A percentile compares a stretch with the other conserved stretches of the same genome.
These are phyloP conservation scores for Strigamia crassipes DNA, from an alignment of 2,888 invertebrate genomes.

Conservation along the genomic window DNA sequence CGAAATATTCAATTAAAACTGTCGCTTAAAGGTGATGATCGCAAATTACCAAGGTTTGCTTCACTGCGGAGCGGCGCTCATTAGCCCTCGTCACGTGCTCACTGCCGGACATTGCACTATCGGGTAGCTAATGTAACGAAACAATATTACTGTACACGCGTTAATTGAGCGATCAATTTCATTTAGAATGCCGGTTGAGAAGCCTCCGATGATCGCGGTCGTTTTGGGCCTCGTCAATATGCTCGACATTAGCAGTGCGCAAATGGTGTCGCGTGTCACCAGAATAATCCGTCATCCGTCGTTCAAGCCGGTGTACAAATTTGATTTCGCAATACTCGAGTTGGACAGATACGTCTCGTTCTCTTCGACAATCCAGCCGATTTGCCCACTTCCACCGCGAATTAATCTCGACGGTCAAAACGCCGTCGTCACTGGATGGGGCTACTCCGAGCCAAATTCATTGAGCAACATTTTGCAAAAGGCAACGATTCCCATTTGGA, in stretches of 20 bases:
- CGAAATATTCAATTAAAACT: background rate
- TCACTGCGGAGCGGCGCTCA: conserved; percentile 4
- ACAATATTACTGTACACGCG: background rate
- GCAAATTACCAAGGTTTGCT: conserved; percentile 1
- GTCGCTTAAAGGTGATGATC: background rate
- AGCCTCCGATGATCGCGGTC: background rate
- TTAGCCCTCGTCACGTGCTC: conserved; percentile 8
- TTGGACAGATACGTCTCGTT: background rate
- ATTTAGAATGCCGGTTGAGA: background rate
- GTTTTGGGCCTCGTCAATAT: background rate
- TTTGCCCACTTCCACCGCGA: background rate
- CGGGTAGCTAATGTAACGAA: background rate
- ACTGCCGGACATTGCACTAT: background rate
- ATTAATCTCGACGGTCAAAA: background rate
- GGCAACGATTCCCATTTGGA: background rate
- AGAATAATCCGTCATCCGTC: background rate
- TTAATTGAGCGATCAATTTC: background rate
- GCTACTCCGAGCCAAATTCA: background rate
- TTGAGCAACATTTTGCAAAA: background rate
- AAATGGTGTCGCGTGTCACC: background rate
- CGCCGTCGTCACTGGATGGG: background rate
- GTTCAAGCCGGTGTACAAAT: background rate
- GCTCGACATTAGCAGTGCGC: background rate
- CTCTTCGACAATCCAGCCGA: background rate
- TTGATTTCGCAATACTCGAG: background rate